Base-by-base conservation (phyloP, 2,113 vertebrate species). In the Vombatus ursinus region DNA sequence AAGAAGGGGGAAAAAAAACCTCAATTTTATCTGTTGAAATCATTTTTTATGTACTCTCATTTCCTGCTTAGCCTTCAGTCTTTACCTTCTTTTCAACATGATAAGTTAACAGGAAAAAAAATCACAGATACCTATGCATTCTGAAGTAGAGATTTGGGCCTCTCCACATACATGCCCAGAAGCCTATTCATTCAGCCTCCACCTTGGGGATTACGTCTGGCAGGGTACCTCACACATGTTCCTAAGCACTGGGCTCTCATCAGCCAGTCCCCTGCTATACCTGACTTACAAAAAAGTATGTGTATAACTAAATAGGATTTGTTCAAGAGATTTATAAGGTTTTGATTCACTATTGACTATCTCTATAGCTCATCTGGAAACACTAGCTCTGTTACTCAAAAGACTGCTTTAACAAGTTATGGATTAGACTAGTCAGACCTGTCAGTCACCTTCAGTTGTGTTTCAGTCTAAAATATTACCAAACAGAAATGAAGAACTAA, bases 391-490 rank as follows among this genome's bases (percentile, higher is more conserved):
- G 54, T 37, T 57, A n/a, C 26, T 90, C 48, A 92, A 49, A 94
- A 50, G 23, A 4, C 92, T 19, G 3, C 92, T 11, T 53, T n/a
- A 61, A 14, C 53, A 54, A 95, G 44, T 90, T 93, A 28, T 94
- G 50, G 91, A n/a, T 8, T 93, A 49, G 7, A 25, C 49, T 91
- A 90, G 57, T 1, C n/a, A 19, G 24, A 50, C 52, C 14, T 26
- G 48, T 49, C 92, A 90, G 1, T 91, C 92, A 92, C n/a, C 9
- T 57, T 28, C 92, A 89, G 23, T 53, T n/a, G 6, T 50, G 22
- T 77, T 97, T 94, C 51, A 94, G 24, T 14, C 0, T 31, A 57
- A 9, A 92, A 90, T 93, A 93, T 94, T 94, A 61, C 54, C 3
- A 50, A 95, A 95, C 16, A 8, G 48, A 94, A 92, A 50, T 91